Evolutionary conservation across 2,888 invertebrate genomes (phyloP), one percentile per base, ranked within the genome.

Genomic region (Agrotis exclamationis): DNA sequence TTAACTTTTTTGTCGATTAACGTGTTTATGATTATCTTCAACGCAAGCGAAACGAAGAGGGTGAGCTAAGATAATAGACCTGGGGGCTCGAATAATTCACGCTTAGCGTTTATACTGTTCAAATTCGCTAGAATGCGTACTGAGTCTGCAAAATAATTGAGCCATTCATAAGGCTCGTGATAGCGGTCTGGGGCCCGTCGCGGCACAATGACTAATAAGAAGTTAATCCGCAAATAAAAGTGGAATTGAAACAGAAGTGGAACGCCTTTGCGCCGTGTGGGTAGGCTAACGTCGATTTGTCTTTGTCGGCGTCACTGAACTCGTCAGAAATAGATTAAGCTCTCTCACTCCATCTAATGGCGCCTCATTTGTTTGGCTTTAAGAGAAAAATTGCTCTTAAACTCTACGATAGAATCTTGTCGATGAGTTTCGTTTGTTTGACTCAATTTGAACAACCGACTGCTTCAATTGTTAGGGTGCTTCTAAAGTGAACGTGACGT

Each of bases 281-380:
- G 95, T 95, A 96, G 94, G 94, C 95, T 93, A 94, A 93, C 95
- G 95, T 94, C 96, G 95, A 96, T 96, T 95, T 95, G 96, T 96
- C 96, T 95, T 94, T 95, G 96, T 96, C 96, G 95, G 96, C 96
- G 96, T 96, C 96, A 95, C 94, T 95, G 95, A 96, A 96, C 96
- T 96, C 96, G 96, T 96, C 96, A 96, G 96, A 96, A 96, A 96
- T 96, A 96, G 96, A 96, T 96, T 96, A 96, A 96, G 96, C 96
- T 93, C 94, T 96, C 96, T 96, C 95, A 95, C 96, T 96, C 94
- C 94, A 95, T 96, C 95, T 96, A 96, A 96, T 96, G 95, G 95
- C 93, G 93, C 92, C 96, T 95, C 96, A 96, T 96, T 96, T 96
- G 96, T 96, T 95, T 96, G 93, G 96, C 94, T 96, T 94, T 96